These are phyloP conservation scores for Serilophus lunatus DNA, from an alignment of 2,113 vertebrate species.

Conservation along the genomic window DNA sequence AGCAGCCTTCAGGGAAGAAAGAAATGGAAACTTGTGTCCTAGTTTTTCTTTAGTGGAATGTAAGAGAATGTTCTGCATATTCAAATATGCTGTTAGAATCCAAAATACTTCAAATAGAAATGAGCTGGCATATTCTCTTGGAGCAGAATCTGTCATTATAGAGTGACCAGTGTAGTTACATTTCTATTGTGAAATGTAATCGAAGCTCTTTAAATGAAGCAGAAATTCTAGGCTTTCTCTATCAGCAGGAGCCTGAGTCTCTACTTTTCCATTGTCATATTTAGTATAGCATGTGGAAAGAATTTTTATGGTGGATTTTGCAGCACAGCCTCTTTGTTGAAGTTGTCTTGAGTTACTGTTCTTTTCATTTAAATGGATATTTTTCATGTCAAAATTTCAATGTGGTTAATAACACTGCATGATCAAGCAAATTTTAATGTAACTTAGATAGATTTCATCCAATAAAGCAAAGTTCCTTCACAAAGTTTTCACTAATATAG, in stretches of 20 bases:
- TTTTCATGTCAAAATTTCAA: neutral
- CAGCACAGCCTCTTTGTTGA: neutral
- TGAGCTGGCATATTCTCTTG: neutral
- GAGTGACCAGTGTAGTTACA: neutral
- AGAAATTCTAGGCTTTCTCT: neutral
- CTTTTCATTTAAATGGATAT: neutral
- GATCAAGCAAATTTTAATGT: neutral
- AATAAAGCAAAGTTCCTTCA: neutral
- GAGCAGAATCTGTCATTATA: neutral
- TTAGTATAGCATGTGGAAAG: neutral
- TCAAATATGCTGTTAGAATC: neutral
- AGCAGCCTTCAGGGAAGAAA: neutral
- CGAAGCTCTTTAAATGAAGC: neutral
- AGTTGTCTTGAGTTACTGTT: neutral
- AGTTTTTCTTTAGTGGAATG: neutral
- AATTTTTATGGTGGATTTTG: neutral
- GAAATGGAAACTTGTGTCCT: conserved; percentile 7
- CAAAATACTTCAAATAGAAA: neutral
- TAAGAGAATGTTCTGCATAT: neutral
- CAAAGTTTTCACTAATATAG: neutral
- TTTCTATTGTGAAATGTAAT: neutral
- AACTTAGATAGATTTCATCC: neutral
- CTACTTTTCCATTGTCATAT: neutral
- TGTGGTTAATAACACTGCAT: neutral
- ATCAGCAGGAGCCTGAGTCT: neutral